A percentile compares a stretch with the other conserved stretches of the same genome.
phyloP scores from a whole-genome alignment of 35 echinoderm and acorn worm species.

The Heliocidaris erythrogramma region DNA sequence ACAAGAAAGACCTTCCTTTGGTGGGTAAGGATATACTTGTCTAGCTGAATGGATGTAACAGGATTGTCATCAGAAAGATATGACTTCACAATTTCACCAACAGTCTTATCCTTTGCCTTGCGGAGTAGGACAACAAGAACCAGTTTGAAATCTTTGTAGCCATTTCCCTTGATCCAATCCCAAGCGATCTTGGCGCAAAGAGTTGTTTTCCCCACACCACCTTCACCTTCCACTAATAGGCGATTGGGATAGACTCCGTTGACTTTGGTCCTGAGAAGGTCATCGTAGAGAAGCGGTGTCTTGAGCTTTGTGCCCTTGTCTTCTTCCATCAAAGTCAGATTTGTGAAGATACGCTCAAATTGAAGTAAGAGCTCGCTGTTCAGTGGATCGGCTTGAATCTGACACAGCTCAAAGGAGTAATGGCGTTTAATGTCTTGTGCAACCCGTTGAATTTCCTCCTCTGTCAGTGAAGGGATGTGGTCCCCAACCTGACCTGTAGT shows the following conservation, averaged over 20 bases:
- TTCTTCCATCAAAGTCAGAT: too few relatives aligned
- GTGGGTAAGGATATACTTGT: neutral
- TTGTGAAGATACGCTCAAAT: too few relatives aligned
- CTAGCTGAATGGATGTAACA: neutral
- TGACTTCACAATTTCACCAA: neutral
- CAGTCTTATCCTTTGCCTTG: neutral
- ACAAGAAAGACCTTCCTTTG: neutral
- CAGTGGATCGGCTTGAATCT: too few relatives aligned
- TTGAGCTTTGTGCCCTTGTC: too few relatives aligned
- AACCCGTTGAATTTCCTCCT: too few relatives aligned
- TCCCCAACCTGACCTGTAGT: too few relatives aligned
- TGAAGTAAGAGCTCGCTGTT: too few relatives aligned
- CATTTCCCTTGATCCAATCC: neutral
- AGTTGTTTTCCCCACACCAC: conserved; percentile 30
- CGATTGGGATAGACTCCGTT: neutral
- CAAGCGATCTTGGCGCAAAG: conserved; percentile 17
- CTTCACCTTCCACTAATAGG: conserved; percentile 9
- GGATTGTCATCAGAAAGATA: neutral
- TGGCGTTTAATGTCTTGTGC: too few relatives aligned
- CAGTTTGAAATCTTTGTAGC: neutral
- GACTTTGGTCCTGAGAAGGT: too few relatives aligned
- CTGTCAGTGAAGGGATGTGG: too few relatives aligned
- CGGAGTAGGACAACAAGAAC: neutral
- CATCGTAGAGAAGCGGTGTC: too few relatives aligned
- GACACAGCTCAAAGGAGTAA: too few relatives aligned